phyloP scores from a whole-genome alignment of 2,797 vertebrate species.

The Sebastes hubbsi region DNA sequence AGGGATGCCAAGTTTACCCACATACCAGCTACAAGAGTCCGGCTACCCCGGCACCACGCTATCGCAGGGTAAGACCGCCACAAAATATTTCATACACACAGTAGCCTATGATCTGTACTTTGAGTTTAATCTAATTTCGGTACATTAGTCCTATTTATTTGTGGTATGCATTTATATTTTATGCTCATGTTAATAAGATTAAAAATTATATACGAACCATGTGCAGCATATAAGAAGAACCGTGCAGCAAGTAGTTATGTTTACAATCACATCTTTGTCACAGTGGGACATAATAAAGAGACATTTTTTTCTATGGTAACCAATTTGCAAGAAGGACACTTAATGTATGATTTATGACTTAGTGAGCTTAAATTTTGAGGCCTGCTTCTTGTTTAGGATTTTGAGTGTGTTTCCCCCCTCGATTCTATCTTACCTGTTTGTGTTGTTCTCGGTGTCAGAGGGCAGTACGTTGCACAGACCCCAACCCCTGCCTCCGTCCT shows the following conservation, averaged over 20 bases:
- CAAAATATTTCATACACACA: not conserved
- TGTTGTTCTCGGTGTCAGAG: conserved; percentile 78
- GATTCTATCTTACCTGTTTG: conserved; percentile 6
- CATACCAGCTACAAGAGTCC: conserved; percentile 94
- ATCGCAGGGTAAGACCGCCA: conserved; percentile 89
- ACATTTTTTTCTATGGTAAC: not conserved
- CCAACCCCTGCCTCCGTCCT: conserved; percentile 95
- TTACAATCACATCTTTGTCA: conserved; percentile 63
- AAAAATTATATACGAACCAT: conserved; percentile 46
- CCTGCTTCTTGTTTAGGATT: not conserved
- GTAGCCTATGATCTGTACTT: not conserved
- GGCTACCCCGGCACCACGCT: conserved; percentile 90
- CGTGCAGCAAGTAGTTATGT: conserved; percentile 54
- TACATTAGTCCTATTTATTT: conserved; percentile 49
- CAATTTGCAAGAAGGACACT: conserved; percentile 2
- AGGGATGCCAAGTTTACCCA: conserved; percentile 93
- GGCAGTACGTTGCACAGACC: conserved; percentile 96
- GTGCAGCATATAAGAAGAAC: conserved; percentile 56
- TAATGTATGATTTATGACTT: conserved; percentile 19
- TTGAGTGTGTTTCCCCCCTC: not conserved
- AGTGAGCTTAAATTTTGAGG: not conserved
- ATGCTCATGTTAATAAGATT: conserved; percentile 37
- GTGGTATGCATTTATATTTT: conserved; percentile 51
- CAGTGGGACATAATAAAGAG: not conserved
- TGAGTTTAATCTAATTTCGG: conserved; percentile 56